Conservation (phyloP, 2,113 vertebrate genomes). For the Phyllopteryx taeniolatus region DNA sequence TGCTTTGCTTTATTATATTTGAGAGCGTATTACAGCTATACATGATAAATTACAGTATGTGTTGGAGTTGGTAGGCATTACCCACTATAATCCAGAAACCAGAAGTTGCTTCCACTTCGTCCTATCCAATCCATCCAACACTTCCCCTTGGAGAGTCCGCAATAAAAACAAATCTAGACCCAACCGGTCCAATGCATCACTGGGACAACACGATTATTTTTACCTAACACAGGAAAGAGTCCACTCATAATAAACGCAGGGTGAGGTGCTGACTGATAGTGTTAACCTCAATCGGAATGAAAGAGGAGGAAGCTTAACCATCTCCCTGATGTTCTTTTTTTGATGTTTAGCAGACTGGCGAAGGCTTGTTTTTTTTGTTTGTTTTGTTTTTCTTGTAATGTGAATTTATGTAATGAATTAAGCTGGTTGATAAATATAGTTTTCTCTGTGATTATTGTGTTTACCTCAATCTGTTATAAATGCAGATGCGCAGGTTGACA, state of each 20-base stretch:
- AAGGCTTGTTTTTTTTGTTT: neutral
- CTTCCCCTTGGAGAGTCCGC: conserved; percentile 30
- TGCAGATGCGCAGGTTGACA: neutral
- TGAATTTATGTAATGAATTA: neutral
- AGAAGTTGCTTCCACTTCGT: conserved; percentile 50
- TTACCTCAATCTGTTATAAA: neutral
- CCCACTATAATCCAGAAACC: neutral
- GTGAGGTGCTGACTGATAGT: conserved; percentile 68
- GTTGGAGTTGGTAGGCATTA: neutral
- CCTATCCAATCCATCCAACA: conserved; percentile 26
- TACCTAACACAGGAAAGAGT: conserved; percentile 70
- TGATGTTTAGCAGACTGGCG: conserved; percentile 49
- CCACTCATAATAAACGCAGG: conserved; percentile 67
- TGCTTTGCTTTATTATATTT: no score
- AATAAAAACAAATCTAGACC: conserved; percentile 59
- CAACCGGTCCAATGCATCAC: conserved; percentile 38
- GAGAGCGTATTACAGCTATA: no score
- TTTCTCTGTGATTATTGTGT: neutral
- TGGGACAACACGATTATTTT: conserved; percentile 66
- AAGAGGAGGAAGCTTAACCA: conserved; percentile 37
- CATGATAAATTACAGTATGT: no score
- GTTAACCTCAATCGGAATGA: conserved; percentile 60
- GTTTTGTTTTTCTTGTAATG: neutral
- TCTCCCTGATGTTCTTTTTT: conserved; percentile 40
- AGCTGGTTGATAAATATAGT: neutral